A percentile compares a stretch with the other conserved stretches of the same genome.
These are phyloP conservation scores for Notolepis coatsorum DNA, from an alignment of 2,797 vertebrate species.

Conservation along the genomic window DNA sequence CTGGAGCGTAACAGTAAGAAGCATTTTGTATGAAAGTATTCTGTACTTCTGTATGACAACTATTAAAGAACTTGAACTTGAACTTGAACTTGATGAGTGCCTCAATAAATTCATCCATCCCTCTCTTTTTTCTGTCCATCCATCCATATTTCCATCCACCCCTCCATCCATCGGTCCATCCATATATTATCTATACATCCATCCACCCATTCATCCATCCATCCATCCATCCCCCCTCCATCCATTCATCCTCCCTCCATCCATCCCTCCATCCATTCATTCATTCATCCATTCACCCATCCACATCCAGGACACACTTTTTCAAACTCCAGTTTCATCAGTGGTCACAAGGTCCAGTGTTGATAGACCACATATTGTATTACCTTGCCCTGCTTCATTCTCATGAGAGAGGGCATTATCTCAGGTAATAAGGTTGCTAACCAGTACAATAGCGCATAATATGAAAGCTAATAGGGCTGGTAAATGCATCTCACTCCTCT, in stretches of 20 bases:
- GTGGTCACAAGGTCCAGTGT: slow-evolving; percentile 7
- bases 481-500: slow-evolving; percentile 12
- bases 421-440: slow-evolving; percentile 22
- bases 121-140: no score
- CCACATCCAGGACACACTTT: background rate
- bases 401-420: background rate
- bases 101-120: no score
- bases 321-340: slow-evolving; percentile 8
- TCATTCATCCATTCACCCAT: background rate
- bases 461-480: slow-evolving; percentile 5
- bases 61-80: no score
- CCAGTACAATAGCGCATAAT: slow-evolving; percentile 5
- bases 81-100: no score
- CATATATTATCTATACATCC: no score
- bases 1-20: no score
- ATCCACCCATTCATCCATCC: background rate
- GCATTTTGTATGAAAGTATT: no score
- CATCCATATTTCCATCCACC: no score
- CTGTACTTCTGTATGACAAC: no score
- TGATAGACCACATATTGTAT: background rate
- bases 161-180: no score
- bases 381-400: background rate
- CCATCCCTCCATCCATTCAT: background rate
- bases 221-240: slow-evolving; percentile 11
- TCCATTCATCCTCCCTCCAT: background rate